Evolutionary conservation across 2,113 vertebrate species (phyloP).

Genomic region (Toxotes jaculatrix): DNA sequence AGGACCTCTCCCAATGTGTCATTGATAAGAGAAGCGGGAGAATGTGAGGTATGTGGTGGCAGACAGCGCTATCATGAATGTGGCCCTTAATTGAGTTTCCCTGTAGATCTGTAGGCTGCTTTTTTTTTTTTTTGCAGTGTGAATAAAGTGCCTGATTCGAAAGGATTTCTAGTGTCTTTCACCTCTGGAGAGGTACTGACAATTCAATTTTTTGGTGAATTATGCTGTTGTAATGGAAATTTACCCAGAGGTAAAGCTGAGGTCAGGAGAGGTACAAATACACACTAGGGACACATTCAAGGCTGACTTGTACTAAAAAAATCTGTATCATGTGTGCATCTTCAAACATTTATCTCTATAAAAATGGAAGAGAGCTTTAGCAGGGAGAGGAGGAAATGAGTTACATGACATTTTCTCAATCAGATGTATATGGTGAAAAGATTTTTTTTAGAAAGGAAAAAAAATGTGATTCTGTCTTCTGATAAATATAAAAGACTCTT

Average conservation of each 20-base stretch:
- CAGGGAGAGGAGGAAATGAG: neutral
- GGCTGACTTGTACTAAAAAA: conserved; percentile 24
- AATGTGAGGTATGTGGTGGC: conserved; percentile 47
- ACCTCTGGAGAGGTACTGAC: conserved; percentile 37
- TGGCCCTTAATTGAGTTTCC: conserved; percentile 67
- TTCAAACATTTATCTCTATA: conserved; percentile 55
- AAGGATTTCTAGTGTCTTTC: conserved; percentile 55
- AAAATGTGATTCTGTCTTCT: conserved; percentile 42
- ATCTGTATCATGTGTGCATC: conserved; percentile 26
- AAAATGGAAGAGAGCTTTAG: conserved; percentile 36
- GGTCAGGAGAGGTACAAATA: conserved; percentile 67
- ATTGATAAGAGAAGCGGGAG: conserved; percentile 64
- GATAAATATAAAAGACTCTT: conserved; percentile 59
- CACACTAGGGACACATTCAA: conserved; percentile 48
- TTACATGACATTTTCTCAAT: conserved; percentile 56
- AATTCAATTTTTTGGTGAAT: conserved; percentile 57
- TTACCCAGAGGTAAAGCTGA: conserved; percentile 41
- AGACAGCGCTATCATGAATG: conserved; percentile 41
- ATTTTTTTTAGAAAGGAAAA: conserved; percentile 40
- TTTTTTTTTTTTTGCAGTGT: conserved; percentile 4
- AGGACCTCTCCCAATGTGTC: conserved; percentile 56
- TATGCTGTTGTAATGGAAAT: conserved; percentile 54
- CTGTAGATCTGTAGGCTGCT: conserved; percentile 21
- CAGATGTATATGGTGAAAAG: conserved; percentile 42
- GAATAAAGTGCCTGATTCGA: conserved; percentile 44